Conservation (phyloP, 2,113 vertebrate species). For the Daubentonia madagascariensis region DNA sequence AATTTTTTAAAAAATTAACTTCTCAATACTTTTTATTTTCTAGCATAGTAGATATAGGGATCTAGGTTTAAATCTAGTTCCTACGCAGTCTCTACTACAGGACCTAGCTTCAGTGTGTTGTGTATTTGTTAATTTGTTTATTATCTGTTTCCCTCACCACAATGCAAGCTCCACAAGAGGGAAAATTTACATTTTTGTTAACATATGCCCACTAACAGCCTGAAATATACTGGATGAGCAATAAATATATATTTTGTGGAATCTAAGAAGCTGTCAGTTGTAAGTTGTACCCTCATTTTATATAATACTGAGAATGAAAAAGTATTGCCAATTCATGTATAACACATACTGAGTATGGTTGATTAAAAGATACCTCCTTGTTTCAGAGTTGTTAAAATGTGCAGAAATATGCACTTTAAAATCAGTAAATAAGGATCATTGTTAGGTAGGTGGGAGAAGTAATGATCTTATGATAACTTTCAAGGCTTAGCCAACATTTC, state of each 20-base stretch:
- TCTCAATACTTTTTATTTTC: not conserved
- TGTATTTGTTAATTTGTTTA: not conserved
- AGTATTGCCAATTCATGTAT: not conserved
- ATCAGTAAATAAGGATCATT: not conserved
- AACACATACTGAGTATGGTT: not conserved
- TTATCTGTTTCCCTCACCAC: not conserved
- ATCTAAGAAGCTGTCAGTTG: not conserved
- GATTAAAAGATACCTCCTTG: not conserved
- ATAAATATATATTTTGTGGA: not conserved
- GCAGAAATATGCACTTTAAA: not conserved
- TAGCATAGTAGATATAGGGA: not conserved
- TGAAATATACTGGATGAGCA: not conserved
- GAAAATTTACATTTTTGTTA: not conserved
- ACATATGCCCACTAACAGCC: not conserved
- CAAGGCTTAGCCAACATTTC: not conserved
- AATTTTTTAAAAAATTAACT: not conserved
- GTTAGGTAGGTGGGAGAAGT: not conserved
- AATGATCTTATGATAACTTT: not conserved
- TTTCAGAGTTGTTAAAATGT: conserved; percentile 33
- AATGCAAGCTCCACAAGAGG: not conserved
- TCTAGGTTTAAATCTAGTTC: not conserved
- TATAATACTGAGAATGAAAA: not conserved
- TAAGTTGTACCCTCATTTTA: not conserved
- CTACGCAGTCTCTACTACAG: not conserved
- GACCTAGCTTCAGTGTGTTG: not conserved